A percentile compares a stretch with the other conserved stretches of the same genome.
Evolutionary conservation across 2,888 invertebrate species (phyloP).

Genomic region (Phortica okadai): DNA sequence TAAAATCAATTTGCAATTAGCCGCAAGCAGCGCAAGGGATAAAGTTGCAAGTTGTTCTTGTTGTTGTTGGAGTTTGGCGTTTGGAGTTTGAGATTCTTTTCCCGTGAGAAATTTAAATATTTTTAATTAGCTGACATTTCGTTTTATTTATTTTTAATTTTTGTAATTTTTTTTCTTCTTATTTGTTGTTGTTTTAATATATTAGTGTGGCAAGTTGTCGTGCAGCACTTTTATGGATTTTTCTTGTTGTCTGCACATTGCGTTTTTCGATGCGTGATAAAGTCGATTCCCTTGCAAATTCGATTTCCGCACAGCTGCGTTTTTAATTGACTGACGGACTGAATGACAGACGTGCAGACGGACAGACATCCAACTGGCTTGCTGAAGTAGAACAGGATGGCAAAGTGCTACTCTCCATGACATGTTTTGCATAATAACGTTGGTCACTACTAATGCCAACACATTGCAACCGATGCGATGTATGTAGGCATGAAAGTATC

Average conservation of each 20-base stretch:
- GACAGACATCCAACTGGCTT: not conserved
- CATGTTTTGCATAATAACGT: slow-evolving; percentile 73
- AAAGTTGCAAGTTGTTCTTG: slow-evolving; percentile 43
- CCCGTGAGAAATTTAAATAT: slow-evolving; percentile 74
- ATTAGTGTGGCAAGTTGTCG: not conserved
- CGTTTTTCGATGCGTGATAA: slow-evolving; percentile 43
- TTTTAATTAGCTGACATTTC: slow-evolving; percentile 70
- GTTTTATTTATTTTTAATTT: slow-evolving; percentile 50
- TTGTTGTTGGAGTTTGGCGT: slow-evolving; percentile 25
- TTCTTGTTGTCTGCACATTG: not conserved
- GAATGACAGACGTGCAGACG: not conserved
- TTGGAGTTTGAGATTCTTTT: slow-evolving; percentile 55
- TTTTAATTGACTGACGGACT: not conserved
- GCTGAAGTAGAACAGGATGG: slow-evolving; percentile 12
- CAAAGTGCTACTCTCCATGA: slow-evolving; percentile 68
- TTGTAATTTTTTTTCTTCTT: no score
- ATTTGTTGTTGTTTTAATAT: not conserved
- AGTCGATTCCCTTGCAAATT: slow-evolving; percentile 39
- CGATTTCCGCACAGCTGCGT: slow-evolving; percentile 29
- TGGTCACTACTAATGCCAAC: slow-evolving; percentile 14
- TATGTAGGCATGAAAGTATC: not conserved
- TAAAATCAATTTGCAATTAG: slow-evolving; percentile 73
- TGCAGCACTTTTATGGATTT: not conserved
- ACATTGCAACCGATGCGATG: not conserved
- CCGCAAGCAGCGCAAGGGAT: slow-evolving; percentile 57